Evolutionary conservation across 1,140 invertebrate genomes (phyloP).

Genomic region (Cardiocondyla obscurior): DNA sequence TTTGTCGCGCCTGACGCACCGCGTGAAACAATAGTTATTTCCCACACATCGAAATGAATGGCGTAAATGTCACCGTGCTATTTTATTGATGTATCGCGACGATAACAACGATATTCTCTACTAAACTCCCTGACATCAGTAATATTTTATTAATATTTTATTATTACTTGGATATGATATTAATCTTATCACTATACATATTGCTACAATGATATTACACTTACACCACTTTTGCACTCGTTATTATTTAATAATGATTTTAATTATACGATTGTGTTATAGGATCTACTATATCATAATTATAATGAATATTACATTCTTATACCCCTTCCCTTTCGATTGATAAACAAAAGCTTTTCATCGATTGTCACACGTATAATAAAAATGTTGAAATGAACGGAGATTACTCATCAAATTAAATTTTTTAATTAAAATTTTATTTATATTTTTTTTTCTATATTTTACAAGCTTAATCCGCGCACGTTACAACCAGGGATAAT

Average conservation of each 20-base stretch:
- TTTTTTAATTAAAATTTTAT: conserved; percentile 1
- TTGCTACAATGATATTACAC: not conserved
- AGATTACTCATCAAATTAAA: not conserved
- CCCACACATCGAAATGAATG: not conserved
- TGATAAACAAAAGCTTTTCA: not conserved
- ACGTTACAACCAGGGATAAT: not conserved
- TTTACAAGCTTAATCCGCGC: not conserved
- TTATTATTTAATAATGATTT: not conserved
- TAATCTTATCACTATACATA: not conserved
- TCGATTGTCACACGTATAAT: not conserved
- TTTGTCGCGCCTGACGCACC: conserved; percentile 15
- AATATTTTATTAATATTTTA: not conserved
- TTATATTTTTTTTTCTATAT: not conserved
- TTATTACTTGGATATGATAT: not conserved
- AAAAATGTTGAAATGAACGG: not conserved
- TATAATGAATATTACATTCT: not conserved
- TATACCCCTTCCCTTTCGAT: not conserved
- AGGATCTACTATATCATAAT: not conserved
- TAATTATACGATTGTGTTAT: not conserved
- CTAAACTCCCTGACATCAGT: not conserved
- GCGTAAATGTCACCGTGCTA: not conserved
- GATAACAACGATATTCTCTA: not conserved
- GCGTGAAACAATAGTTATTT: conserved; percentile 40
- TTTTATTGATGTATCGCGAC: not conserved
- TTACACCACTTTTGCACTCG: not conserved